Conservation (phyloP, 2,888 invertebrate species). For the Eupeodes luniger region DNA sequence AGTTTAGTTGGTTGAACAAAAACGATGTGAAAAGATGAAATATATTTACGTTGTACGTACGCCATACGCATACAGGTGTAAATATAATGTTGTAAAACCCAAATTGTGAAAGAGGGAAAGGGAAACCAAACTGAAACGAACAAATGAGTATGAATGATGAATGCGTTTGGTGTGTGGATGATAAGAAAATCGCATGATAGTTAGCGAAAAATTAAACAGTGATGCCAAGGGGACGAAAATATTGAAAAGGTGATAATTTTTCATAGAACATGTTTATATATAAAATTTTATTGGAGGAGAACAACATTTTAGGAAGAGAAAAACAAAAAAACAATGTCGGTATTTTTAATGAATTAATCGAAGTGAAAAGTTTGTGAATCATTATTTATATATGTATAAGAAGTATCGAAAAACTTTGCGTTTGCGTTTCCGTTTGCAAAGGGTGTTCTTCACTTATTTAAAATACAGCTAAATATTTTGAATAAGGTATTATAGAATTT, state of each 20-base stretch:
- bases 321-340: too few relatives aligned
- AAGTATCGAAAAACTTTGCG: too few relatives aligned
- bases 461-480: too few relatives aligned
- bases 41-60: not conserved
- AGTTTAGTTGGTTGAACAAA: constrained; percentile 8
- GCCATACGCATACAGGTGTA: constrained; percentile 58
- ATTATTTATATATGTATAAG: too few relatives aligned
- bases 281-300: too few relatives aligned
- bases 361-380: too few relatives aligned
- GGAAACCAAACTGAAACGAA: not conserved
- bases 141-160: too few relatives aligned
- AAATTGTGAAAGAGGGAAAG: constrained; percentile 1
- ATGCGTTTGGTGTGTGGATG: constrained; percentile 11
- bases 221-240: constrained; percentile 8
- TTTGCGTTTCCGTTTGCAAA: too few relatives aligned
- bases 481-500: too few relatives aligned
- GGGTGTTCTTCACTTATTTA: too few relatives aligned
- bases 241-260: not conserved
- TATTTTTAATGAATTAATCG: too few relatives aligned
- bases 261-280: not conserved
- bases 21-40: constrained; percentile 20
- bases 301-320: too few relatives aligned
- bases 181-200: constrained; percentile 58
- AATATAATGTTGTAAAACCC: not conserved
- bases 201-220: constrained; percentile 51